These are phyloP conservation scores for Cyphomyrmex costatus DNA, from an alignment of 1,140 invertebrate species.

Conservation along the genomic window DNA sequence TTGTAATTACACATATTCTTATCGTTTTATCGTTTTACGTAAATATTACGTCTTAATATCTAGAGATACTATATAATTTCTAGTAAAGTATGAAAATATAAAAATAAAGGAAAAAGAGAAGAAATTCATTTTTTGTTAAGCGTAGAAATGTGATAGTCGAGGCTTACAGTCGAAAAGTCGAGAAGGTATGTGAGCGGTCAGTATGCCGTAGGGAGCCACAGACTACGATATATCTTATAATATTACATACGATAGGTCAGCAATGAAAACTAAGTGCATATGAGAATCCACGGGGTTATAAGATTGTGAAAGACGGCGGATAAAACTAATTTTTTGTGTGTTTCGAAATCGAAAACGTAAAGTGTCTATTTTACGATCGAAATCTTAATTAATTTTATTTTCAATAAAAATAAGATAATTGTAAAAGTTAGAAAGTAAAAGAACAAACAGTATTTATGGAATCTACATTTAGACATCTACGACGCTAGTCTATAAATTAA, in stretches of 20 bases:
- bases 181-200: conserved; percentile 72
- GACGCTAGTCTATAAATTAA: conserved; percentile 63
- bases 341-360: conserved; percentile 67
- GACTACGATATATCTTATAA: conserved; percentile 84
- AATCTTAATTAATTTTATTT: neutral
- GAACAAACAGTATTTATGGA: conserved; percentile 5
- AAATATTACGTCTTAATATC: neutral
- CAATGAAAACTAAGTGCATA: conserved; percentile 87
- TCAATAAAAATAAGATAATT: neutral
- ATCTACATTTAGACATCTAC: conserved; percentile 42
- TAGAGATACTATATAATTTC: neutral
- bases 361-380: conserved; percentile 58
- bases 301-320: conserved; percentile 35
- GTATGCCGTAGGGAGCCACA: conserved; percentile 83
- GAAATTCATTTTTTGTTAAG: conserved; percentile 68
- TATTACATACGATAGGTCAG: conserved; percentile 83
- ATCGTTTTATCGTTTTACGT: neutral
- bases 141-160: conserved; percentile 63
- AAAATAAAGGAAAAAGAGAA: conserved; percentile 37
- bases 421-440: neutral
- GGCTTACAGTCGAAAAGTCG: conserved; percentile 57
- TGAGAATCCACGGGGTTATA: conserved; percentile 86
- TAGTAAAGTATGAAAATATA: conserved; percentile 31
- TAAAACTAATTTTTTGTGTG: conserved; percentile 41
- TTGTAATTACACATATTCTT: neutral